phyloP scores from a whole-genome alignment of 2,797 vertebrate species.

The Semotilus atromaculatus region DNA sequence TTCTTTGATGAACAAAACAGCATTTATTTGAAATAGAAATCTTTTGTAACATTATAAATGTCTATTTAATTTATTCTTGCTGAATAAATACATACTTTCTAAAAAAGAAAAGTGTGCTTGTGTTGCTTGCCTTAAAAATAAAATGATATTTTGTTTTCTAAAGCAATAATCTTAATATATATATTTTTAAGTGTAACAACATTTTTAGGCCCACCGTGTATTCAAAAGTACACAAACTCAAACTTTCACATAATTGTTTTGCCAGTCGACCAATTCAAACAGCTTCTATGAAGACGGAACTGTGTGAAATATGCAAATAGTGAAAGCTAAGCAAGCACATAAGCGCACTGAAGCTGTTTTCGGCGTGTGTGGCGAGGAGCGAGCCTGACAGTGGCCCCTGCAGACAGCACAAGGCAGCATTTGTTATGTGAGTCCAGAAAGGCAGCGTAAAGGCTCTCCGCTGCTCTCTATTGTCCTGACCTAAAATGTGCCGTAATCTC shows the following conservation, averaged over 20 bases:
- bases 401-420: constrained; percentile 69
- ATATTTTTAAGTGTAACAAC: neutral
- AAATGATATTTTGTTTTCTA: neutral
- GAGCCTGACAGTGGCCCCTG: constrained; percentile 63
- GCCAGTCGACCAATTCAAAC: neutral
- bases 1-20: neutral
- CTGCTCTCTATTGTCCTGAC: constrained; percentile 76
- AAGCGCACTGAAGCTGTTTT: constrained; percentile 5
- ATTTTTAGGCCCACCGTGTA: neutral
- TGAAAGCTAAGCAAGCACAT: neutral
- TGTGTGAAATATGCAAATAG: neutral
- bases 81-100: too few relatives aligned
- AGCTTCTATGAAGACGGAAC: neutral
- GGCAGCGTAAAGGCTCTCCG: constrained; percentile 71
- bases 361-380: neutral
- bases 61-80: neutral
- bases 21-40: neutral
- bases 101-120: too few relatives aligned
- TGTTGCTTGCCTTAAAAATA: neutral
- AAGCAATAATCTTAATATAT: neutral
- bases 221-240: neutral
- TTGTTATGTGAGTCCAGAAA: constrained; percentile 65
- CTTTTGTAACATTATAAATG: neutral
- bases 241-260: neutral
- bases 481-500: constrained; percentile 77